phyloP scores from a whole-genome alignment of 2,113 vertebrate species.

The Prolemur simus region DNA sequence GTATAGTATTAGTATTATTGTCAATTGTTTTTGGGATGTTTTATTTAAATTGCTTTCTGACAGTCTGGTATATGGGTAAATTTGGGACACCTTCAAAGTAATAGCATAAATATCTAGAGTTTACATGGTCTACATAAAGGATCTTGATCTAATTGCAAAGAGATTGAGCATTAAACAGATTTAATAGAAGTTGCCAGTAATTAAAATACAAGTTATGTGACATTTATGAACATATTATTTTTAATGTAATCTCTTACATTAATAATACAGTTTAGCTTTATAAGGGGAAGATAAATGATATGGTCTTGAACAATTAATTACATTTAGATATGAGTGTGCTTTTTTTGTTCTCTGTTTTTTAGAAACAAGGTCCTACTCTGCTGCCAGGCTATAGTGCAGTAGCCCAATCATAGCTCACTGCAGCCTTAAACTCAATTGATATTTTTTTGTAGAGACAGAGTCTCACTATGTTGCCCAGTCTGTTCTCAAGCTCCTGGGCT shows the following conservation, averaged over 20 bases:
- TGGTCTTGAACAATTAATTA: not conserved
- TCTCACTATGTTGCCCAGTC: too few relatives aligned
- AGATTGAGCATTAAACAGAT: not conserved
- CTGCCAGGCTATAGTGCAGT: too few relatives aligned
- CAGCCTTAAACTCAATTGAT: too few relatives aligned
- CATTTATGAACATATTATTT: not conserved
- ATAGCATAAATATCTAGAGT: not conserved
- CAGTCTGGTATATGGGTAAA: not conserved
- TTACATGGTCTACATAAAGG: not conserved
- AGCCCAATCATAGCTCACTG: too few relatives aligned
- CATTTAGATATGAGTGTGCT: not conserved
- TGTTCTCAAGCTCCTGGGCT: too few relatives aligned
- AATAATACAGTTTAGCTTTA: not conserved
- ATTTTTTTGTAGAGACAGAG: too few relatives aligned
- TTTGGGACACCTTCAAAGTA: not conserved
- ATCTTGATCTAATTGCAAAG: not conserved
- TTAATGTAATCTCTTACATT: not conserved
- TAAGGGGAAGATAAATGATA: not conserved
- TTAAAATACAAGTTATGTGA: slow-evolving; percentile 3
- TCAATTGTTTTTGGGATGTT: not conserved
- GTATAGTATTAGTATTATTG: not conserved
- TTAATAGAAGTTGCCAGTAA: not conserved
- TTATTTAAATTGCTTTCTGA: not conserved
- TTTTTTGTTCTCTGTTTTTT: too few relatives aligned
- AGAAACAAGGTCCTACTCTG: too few relatives aligned